A percentile compares a stretch with the other conserved stretches of the same genome.
Evolutionary conservation across 2,113 vertebrate genomes (phyloP).

Genomic region (Odocoileus virginianus): DNA sequence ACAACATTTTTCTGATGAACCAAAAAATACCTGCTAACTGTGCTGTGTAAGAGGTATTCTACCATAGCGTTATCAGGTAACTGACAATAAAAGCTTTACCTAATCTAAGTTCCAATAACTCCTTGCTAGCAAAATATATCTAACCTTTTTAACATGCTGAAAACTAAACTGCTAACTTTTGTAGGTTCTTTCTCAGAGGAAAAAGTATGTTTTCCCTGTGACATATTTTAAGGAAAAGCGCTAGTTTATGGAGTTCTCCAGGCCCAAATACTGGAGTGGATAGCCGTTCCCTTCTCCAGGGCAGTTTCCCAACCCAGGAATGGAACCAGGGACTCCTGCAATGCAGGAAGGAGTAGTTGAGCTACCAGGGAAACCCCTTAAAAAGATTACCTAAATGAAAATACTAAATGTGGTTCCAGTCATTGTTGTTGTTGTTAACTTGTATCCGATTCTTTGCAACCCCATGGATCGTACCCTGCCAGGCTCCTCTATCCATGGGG

Average conservation of each 20-base stretch:
- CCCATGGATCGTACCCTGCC: neutral
- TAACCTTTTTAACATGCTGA: conserved; percentile 49
- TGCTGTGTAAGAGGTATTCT: neutral
- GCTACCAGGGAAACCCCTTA: neutral
- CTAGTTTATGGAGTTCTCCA: neutral
- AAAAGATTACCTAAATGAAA: conserved; percentile 23
- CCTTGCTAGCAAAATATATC: conserved; percentile 33
- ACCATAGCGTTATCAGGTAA: neutral
- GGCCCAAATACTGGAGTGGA: neutral
- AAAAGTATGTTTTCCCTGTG: neutral
- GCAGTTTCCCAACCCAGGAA: neutral
- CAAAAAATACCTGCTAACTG: neutral
- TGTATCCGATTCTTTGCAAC: neutral
- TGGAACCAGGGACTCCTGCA: neutral
- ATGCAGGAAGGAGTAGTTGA: neutral
- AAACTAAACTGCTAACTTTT: conserved; percentile 34
- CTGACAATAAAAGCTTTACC: conserved; percentile 24
- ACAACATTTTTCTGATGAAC: neutral
- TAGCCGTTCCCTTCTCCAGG: neutral
- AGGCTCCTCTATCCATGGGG: neutral
- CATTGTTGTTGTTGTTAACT: neutral
- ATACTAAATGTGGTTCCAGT: conserved; percentile 16
- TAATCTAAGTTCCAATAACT: conserved; percentile 11
- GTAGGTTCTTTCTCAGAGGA: conserved; percentile 9
- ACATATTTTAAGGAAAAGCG: conserved; percentile 25